These are phyloP conservation scores for Eupithecia insigniata DNA, from an alignment of 2,888 invertebrate genomes.

Conservation along the genomic window DNA sequence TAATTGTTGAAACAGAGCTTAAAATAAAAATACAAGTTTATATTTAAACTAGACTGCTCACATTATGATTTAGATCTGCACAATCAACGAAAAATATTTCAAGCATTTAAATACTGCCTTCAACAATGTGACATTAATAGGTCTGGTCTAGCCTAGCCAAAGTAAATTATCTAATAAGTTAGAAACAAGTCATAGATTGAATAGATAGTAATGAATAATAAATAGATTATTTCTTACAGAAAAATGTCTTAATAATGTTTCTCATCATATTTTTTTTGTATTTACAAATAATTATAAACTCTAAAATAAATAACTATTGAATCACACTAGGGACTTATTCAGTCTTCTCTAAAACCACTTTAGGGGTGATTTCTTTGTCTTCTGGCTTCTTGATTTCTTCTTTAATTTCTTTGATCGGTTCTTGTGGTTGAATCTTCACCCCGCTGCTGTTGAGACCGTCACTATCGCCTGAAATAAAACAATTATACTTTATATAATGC, in stretches of 20 bases:
- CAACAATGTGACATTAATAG: background rate
- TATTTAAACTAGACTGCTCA: background rate
- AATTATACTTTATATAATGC: background rate
- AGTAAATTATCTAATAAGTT: background rate
- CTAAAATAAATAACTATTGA: conserved; percentile 52
- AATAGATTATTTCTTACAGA: conserved; percentile 5
- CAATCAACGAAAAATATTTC: too few relatives aligned
- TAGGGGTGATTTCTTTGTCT: conserved; percentile 47
- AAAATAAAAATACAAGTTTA: background rate
- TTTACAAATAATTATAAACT: conserved; percentile 19
- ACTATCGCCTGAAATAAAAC: conserved; percentile 66
- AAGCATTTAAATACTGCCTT: too few relatives aligned
- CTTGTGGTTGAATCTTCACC: conserved; percentile 51
- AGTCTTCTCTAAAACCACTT: conserved; percentile 63
- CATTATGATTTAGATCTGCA: too few relatives aligned
- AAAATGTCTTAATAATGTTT: conserved; percentile 25
- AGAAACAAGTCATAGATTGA: too few relatives aligned
- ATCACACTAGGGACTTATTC: conserved; percentile 70
- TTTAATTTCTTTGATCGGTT: conserved; percentile 44
- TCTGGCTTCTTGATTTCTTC: conserved; percentile 44
- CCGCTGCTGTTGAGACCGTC: conserved; percentile 63
- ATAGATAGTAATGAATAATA: background rate
- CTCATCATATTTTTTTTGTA: conserved; percentile 18
- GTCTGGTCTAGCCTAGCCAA: background rate
- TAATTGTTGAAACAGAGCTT: background rate